Conservation (phyloP, 1,140 invertebrate species). For the Diuraphis noxia region DNA sequence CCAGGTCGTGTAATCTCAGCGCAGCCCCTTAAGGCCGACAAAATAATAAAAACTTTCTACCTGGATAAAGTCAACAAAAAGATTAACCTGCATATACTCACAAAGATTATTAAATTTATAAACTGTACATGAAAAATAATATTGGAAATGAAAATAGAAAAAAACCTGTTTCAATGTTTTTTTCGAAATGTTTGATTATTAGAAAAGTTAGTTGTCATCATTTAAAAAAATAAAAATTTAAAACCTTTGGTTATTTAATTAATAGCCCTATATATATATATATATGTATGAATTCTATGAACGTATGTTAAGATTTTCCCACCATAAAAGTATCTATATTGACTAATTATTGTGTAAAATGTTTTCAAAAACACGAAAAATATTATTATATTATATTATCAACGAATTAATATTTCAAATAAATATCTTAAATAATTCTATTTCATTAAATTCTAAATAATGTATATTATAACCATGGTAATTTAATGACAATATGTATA, state of each 20-base stretch:
- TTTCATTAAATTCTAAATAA: not conserved
- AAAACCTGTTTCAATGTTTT: not conserved
- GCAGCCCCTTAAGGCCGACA: slow-evolving; percentile 5
- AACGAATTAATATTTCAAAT: too few species aligned
- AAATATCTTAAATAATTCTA: not conserved
- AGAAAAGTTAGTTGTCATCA: not conserved
- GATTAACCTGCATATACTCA: not conserved
- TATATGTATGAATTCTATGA: too few species aligned
- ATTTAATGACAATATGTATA: not conserved
- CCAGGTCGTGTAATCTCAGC: slow-evolving; percentile 11
- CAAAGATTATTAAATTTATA: slow-evolving; percentile 39
- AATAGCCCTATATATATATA: not conserved
- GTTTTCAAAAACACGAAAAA: not conserved
- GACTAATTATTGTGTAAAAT: not conserved
- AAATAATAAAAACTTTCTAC: slow-evolving; percentile 51
- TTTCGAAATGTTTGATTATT: not conserved
- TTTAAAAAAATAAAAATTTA: not conserved
- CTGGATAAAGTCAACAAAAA: slow-evolving; percentile 16
- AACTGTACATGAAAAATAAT: not conserved
- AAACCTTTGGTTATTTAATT: not conserved
- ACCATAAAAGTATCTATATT: too few species aligned
- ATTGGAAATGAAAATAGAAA: not conserved
- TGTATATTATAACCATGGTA: too few species aligned
- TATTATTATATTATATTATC: too few species aligned
- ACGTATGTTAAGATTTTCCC: too few species aligned